A percentile compares a stretch with the other conserved stretches of the same genome.
Conservation (phyloP, 92 coral and sea anemone genomes). For the Heliopora coerulea region DNA sequence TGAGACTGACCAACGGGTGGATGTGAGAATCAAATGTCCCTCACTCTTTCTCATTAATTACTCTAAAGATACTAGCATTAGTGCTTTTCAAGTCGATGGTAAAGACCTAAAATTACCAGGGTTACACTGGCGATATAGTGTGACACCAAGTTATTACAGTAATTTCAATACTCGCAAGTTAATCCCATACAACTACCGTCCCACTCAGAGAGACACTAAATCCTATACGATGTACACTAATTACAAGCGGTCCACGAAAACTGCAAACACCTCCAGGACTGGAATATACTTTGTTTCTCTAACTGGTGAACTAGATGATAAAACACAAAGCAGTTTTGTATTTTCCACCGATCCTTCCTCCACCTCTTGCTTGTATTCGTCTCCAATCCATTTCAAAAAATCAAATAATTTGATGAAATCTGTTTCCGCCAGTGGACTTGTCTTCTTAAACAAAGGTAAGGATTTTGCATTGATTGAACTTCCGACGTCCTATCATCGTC, state of each 20-base stretch:
- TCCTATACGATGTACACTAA: neutral
- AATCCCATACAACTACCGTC: neutral
- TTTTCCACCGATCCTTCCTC: neutral
- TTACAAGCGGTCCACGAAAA: neutral
- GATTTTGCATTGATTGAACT: neutral
- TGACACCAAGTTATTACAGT: neutral
- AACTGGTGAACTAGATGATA: neutral
- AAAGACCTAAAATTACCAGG: neutral
- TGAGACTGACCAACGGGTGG: neutral
- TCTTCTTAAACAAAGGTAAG: neutral
- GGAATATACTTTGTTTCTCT: constrained; percentile 6
- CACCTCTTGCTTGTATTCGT: neutral
- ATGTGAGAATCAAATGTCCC: neutral
- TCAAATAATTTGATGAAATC: neutral
- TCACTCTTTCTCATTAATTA: neutral
- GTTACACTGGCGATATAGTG: neutral
- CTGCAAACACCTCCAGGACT: neutral
- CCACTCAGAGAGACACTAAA: neutral
- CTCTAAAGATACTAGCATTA: neutral
- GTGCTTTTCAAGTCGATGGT: neutral
- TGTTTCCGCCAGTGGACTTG: neutral
- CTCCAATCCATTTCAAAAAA: neutral
- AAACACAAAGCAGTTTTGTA: neutral
- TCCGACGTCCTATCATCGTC: no score
- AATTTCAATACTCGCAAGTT: no score